Evolutionary conservation across 2,113 vertebrate genomes (phyloP).

Genomic region (Pogonocichla stellata): DNA sequence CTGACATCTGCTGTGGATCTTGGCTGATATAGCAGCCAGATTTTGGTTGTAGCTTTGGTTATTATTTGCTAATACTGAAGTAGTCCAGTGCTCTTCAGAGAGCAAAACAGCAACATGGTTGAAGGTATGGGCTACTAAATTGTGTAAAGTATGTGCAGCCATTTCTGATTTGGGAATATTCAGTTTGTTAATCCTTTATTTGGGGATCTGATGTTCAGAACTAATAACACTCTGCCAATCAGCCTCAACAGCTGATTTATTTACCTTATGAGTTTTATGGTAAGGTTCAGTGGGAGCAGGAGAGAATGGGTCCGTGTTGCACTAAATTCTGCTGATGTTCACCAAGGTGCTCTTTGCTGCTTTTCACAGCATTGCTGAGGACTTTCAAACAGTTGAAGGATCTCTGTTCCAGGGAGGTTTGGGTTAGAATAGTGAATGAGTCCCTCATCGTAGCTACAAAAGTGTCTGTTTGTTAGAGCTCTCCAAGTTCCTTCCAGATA

Average conservation of each 20-base stretch:
- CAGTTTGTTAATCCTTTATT: not conserved
- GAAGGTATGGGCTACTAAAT: not conserved
- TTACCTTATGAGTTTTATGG: not conserved
- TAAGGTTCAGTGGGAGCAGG: not conserved
- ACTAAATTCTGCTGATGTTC: not conserved
- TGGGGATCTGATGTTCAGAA: not conserved
- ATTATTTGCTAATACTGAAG: not conserved
- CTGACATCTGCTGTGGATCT: not conserved
- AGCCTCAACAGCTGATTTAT: not conserved
- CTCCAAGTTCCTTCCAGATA: conserved; percentile 26
- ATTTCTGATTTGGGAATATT: not conserved
- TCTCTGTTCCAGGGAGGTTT: conserved; percentile 13
- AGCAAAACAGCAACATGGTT: not conserved
- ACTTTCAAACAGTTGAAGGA: not conserved
- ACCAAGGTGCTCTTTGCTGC: not conserved
- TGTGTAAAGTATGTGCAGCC: not conserved
- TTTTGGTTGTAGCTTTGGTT: not conserved
- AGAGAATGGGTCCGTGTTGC: not conserved
- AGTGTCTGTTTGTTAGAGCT: conserved; percentile 19
- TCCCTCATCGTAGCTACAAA: not conserved
- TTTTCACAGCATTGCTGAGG: not conserved
- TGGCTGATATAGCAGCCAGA: not conserved
- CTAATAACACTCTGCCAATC: not conserved
- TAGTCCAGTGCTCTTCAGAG: not conserved
- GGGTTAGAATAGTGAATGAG: not conserved